Evolutionary conservation across 2,888 invertebrate species (phyloP), one percentile per base, ranked within the genome.

Genomic region (Phlogophora meticulosa): DNA sequence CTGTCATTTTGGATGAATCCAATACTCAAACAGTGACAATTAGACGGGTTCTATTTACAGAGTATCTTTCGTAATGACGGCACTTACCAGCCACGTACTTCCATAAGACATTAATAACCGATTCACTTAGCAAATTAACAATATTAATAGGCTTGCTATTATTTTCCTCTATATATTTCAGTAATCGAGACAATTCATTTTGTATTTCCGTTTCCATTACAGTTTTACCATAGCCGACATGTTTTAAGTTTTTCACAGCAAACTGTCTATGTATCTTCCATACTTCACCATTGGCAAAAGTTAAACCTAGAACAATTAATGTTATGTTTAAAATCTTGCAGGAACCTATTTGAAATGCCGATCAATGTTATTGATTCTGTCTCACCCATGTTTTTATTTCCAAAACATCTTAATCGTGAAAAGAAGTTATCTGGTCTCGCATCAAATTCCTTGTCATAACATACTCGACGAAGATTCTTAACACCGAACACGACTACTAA

Each of bases 401-500:
- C 97, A 72, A 97, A 96, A 28, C 97, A 96, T 63, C 97, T 94
- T 65, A 97, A 88, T 73, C 96, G 94, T 79, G 97, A 96, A 85
- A 97, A 97, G 85, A 97, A 97, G 34, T 96, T 97, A 78, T 97
- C 96, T 0, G 97, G 97, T 66, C 98, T 94, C 0, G 97, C 97
- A 83, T 97, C 97, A 79, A 97, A 97, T 68, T 97, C 97, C 20
- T 96, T 96, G 11, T 95, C 94, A 1, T 94, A 94, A 48, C 97
- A 94, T 7, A 96, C 96, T 85, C 97, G 96, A 48, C 96, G 96
- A 4, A 97, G 96, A 53, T 97, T 96, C 63, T 96, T 96, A 45
- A 96, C 92, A 0, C 97, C 96, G 28, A 96, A 96, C 1, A 97
- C 96, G 0, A 97, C 92, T 0, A 97, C 96, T 0, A 97, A 88